Base-by-base conservation (phyloP, 2,888 invertebrate species). In the Meloe dianella region DNA sequence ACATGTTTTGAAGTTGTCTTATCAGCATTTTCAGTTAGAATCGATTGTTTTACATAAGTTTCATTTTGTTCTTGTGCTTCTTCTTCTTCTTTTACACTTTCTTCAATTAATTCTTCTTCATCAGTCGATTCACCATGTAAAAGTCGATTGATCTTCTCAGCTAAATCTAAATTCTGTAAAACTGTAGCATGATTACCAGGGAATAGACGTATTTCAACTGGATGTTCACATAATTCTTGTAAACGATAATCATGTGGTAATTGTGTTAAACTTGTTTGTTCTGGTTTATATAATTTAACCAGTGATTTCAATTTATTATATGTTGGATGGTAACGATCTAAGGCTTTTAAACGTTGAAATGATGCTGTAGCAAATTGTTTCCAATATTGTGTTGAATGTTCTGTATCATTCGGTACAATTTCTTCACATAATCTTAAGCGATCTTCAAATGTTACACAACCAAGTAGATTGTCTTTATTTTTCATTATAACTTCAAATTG, bases 101-200 rank as follows among this genome's bases (percentile, higher is more conserved):
- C 22, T 57, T 57, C 29, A 24, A 2, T 12, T n/a, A n/a, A n/a
- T n/a, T n/a, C n/a, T n/a, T n/a, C n/a, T 10, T 54, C 54, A 27
- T 54, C 54, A 8, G 4, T 4, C 14, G 4, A 5, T 14, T 14
- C n/a, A n/a, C 54, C 60, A n/a, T 14, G 24, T 1, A 60, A 9
- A 4, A 32, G 3, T 32, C 41, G 38, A 27, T 90, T 90, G 32
- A 91, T 88, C n/a, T 89, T 84, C 67, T 88, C 85, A 0, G 89
- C 87, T 60, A 89, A 83, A 72, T 88, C 88, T 60, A 87, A 85
- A 75, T 89, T 91, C 14, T 91, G 89, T 72, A 93, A 78, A 75
- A 93, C 91, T 51, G 89, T 88, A 0, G 87, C 80, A 75, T 94
- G 93, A 78, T 91, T 90, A 10, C 93, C 93, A 76, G 92, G 91